Base-by-base conservation (phyloP, 2,797 vertebrate species). In the Anolis apletophallus region DNA sequence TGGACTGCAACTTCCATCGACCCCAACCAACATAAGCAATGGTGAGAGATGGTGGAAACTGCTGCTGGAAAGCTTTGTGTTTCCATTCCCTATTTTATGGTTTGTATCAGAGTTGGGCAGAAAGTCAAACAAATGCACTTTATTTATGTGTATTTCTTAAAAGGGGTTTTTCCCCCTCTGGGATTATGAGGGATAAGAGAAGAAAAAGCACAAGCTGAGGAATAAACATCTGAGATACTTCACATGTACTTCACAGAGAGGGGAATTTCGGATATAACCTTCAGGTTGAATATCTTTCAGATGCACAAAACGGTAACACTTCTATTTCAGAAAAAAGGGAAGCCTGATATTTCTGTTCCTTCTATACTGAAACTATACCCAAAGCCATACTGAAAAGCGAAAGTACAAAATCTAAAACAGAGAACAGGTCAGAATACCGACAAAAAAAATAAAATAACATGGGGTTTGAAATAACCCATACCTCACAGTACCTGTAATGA, bases 401-500 rank as follows among this genome's bases (percentile, higher is more conserved):
- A 79, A 0, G 5, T 32, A 79, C 32, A 46, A 83, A 82, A 77
- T 72, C 17, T n/a, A 61, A 40, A 16, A 50, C 40, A 55, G 32
- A 68, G 14, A 81, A 23, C 23, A 68, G 11, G 10, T 80, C 59
- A 54, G 5, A 69, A 54, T n/a, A 74, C 2, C 14, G 32, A 75
- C 10, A 4, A 76, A 52, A 13, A 40, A 2, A 40, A 40, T 40
- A 40, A 32, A 14, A 61, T 9, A 55, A 17, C 16, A 54, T 67
- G 71, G 57, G 46, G 19, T 61, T 72, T 52, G 17, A 2, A 68
- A 40, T 81, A 32, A 87, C 55, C n/a, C 75, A 73, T 50, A 36
- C 40, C 26, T 29, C 5, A 77, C 29, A 91, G 95, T 94, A 99
- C 98, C 99, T 98, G 96, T 97, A 98, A 87, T 97, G 98, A 90